Evolutionary conservation across 1,140 invertebrate species (phyloP).

Genomic region (Luehdorfia chinensis): DNA sequence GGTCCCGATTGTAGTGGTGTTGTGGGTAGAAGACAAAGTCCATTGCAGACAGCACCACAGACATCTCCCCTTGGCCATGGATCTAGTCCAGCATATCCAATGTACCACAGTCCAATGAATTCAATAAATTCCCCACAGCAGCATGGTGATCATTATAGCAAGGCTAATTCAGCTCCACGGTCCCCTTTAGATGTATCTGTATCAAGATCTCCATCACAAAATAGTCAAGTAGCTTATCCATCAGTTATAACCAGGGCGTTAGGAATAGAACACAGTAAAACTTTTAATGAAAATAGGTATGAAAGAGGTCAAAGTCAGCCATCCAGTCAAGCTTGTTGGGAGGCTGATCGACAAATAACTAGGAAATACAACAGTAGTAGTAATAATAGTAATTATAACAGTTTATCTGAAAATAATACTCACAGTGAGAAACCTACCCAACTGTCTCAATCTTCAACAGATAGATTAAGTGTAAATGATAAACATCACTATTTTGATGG

Average conservation of each 20-base stretch:
- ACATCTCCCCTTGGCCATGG: constrained; percentile 82
- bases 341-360: constrained; percentile 58
- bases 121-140: constrained; percentile 84
- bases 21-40: constrained; percentile 82
- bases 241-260: constrained; percentile 85
- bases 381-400: constrained; percentile 58
- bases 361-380: constrained; percentile 66
- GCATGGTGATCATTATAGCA: constrained; percentile 76
- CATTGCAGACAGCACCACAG: constrained; percentile 82
- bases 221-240: constrained; percentile 81
- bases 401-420: constrained; percentile 75
- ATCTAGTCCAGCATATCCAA: constrained; percentile 85
- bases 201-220: constrained; percentile 80
- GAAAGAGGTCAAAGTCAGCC: constrained; percentile 76
- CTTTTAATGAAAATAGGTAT: constrained; percentile 79
- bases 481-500: constrained; percentile 65
- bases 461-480: constrained; percentile 56
- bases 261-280: constrained; percentile 80
- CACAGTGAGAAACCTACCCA: constrained; percentile 53
- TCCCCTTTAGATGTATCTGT: constrained; percentile 84
- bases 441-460: constrained; percentile 45
- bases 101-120: constrained; percentile 88
- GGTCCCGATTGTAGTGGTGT: constrained; percentile 82
- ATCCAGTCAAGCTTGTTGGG: constrained; percentile 71
- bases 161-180: constrained; percentile 79